Conservation (phyloP, 2,797 vertebrate species). For the Fratercula arctica region DNA sequence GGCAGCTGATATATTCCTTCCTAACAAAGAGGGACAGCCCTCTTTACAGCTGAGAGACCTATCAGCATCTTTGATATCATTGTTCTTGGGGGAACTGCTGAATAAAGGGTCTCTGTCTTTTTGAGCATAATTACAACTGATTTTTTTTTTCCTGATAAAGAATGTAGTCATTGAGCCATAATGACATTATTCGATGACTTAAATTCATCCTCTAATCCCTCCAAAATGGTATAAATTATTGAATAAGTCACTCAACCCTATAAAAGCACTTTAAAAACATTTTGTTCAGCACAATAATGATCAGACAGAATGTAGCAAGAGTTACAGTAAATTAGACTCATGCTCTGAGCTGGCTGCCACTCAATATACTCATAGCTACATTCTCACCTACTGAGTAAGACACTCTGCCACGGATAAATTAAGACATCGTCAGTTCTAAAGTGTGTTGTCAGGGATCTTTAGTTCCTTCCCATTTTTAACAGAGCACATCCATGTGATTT, state of each 20-base stretch:
- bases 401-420: slow-evolving; percentile 58
- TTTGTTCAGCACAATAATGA: slow-evolving; percentile 53
- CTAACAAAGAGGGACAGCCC: slow-evolving; percentile 58
- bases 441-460: slow-evolving; percentile 51
- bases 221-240: slow-evolving; percentile 67
- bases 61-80: slow-evolving; percentile 65
- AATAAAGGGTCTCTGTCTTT: slow-evolving; percentile 67
- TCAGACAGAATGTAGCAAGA: slow-evolving; percentile 62
- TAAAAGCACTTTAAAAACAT: slow-evolving; percentile 64
- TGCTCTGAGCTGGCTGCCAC: slow-evolving; percentile 61
- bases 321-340: slow-evolving; percentile 67
- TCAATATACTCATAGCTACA: slow-evolving; percentile 50
- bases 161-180: slow-evolving; percentile 52
- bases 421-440: slow-evolving; percentile 52
- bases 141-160: slow-evolving; percentile 52
- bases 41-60: slow-evolving; percentile 49
- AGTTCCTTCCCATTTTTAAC: slow-evolving; percentile 45
- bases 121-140: slow-evolving; percentile 61
- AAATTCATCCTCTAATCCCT: slow-evolving; percentile 57
- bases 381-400: slow-evolving; percentile 67
- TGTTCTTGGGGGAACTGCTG: slow-evolving; percentile 60
- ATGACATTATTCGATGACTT: slow-evolving; percentile 60
- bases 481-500: slow-evolving; percentile 17
- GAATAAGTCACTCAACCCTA: slow-evolving; percentile 57
- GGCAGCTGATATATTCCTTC: slow-evolving; percentile 45